Conservation (phyloP, 2,113 vertebrate species). For the Dolichotis patagonum region DNA sequence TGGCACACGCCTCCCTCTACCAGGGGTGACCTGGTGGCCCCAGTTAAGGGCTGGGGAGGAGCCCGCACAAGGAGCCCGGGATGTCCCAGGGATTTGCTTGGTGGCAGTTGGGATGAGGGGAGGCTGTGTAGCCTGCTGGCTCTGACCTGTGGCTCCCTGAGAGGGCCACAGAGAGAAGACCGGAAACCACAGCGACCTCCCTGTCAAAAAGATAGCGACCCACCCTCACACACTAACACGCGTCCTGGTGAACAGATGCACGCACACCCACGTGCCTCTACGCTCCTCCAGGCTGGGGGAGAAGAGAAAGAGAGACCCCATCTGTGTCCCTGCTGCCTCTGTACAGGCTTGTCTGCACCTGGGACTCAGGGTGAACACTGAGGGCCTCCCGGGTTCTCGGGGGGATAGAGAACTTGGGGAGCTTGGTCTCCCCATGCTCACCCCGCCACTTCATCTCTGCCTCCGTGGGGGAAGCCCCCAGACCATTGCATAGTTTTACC, state of each 20-base stretch:
- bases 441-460: not conserved
- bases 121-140: not conserved
- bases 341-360: not conserved
- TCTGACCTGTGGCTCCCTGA: not conserved
- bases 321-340: not conserved
- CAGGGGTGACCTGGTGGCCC: slow-evolving; percentile 35
- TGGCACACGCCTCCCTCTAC: slow-evolving; percentile 20
- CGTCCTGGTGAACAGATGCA: slow-evolving; percentile 64
- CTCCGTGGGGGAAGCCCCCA: not conserved
- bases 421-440: not conserved
- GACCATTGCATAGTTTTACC: not conserved
- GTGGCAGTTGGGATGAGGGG: not conserved
- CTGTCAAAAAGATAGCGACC: slow-evolving; percentile 47
- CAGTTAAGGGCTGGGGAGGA: slow-evolving; percentile 36
- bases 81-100: not conserved
- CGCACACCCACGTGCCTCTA: slow-evolving; percentile 74
- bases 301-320: slow-evolving; percentile 56
- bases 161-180: not conserved
- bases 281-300: not conserved
- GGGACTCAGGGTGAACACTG: not conserved
- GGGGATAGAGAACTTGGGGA: not conserved
- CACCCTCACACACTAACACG: slow-evolving; percentile 49
- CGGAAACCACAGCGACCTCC: slow-evolving; percentile 51
- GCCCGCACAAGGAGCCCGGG: not conserved
- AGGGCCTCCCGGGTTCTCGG: not conserved